Conservation (phyloP, 2,888 invertebrate genomes). For the Tridacna crocea region DNA sequence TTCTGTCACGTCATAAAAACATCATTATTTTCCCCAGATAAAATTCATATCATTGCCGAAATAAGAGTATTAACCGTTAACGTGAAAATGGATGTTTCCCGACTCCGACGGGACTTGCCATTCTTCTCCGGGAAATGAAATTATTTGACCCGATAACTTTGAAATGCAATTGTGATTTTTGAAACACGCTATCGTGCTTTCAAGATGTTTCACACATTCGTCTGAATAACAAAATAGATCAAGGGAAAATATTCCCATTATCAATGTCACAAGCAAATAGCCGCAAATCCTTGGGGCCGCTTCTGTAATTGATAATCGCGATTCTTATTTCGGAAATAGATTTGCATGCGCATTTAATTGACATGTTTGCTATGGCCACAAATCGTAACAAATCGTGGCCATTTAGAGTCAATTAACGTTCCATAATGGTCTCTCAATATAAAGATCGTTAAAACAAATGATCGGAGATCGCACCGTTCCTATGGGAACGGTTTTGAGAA, state of each 20-base stretch:
- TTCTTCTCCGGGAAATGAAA: slow-evolving; percentile 60
- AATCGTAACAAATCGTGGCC: slow-evolving; percentile 66
- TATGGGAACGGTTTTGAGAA: slow-evolving; percentile 27
- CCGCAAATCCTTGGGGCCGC: slow-evolving; percentile 55
- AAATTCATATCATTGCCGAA: slow-evolving; percentile 60
- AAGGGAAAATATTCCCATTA: slow-evolving; percentile 62
- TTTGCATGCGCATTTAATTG: slow-evolving; percentile 66
- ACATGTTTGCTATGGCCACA: slow-evolving; percentile 58
- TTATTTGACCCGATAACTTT: slow-evolving; percentile 64
- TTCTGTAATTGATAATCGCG: slow-evolving; percentile 64
- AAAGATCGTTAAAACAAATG: slow-evolving; percentile 56
- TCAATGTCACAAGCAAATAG: slow-evolving; percentile 62
- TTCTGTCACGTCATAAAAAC: slow-evolving; percentile 66
- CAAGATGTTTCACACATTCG: slow-evolving; percentile 59
- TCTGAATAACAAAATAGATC: slow-evolving; percentile 67
- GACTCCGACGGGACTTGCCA: slow-evolving; percentile 28
- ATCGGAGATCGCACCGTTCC: slow-evolving; percentile 51
- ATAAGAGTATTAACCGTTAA: slow-evolving; percentile 60
- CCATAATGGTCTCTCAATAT: slow-evolving; percentile 59
- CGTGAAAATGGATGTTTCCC: slow-evolving; percentile 47
- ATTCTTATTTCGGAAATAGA: slow-evolving; percentile 65
- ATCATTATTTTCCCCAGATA: slow-evolving; percentile 64
- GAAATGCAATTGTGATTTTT: slow-evolving; percentile 64
- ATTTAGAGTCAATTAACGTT: slow-evolving; percentile 62
- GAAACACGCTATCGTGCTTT: slow-evolving; percentile 61